Conservation (phyloP, 2,113 vertebrate species). For the Perca fluviatilis region DNA sequence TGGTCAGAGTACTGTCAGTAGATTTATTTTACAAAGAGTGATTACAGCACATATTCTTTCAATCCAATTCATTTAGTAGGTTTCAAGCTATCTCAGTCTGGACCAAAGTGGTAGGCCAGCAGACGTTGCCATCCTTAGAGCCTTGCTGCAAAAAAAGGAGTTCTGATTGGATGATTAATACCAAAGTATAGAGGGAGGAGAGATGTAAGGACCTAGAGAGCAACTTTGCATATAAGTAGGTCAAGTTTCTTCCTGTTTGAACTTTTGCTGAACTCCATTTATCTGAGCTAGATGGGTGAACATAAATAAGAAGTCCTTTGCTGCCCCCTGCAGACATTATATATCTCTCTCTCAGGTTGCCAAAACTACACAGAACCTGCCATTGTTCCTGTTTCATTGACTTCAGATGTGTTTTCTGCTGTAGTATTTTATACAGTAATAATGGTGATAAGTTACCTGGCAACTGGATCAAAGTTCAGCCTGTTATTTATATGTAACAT, state of each 20-base stretch:
- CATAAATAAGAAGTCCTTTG: not conserved
- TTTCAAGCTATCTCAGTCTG: too few species aligned
- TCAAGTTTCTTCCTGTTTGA: not conserved
- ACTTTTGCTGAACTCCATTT: not conserved
- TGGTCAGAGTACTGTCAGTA: too few species aligned
- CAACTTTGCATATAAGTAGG: not conserved
- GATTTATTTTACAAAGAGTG: too few species aligned
- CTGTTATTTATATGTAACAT: not conserved
- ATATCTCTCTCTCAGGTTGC: too few species aligned
- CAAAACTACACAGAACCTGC: not conserved
- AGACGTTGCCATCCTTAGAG: not conserved
- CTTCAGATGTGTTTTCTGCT: not conserved
- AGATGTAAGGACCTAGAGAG: not conserved
- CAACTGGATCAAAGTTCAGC: not conserved
- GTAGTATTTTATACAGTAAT: not conserved
- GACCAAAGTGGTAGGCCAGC: too few species aligned
- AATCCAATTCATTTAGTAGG: too few species aligned
- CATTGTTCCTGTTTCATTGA: not conserved
- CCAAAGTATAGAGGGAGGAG: not conserved
- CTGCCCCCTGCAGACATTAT: conserved; percentile 3
- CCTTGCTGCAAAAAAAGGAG: not conserved
- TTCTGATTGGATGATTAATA: too few species aligned
- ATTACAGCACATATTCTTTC: too few species aligned
- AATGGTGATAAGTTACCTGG: not conserved
- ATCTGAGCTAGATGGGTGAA: not conserved